Conservation (phyloP, 2,113 vertebrate genomes). For the Phaethornis superciliosus region DNA sequence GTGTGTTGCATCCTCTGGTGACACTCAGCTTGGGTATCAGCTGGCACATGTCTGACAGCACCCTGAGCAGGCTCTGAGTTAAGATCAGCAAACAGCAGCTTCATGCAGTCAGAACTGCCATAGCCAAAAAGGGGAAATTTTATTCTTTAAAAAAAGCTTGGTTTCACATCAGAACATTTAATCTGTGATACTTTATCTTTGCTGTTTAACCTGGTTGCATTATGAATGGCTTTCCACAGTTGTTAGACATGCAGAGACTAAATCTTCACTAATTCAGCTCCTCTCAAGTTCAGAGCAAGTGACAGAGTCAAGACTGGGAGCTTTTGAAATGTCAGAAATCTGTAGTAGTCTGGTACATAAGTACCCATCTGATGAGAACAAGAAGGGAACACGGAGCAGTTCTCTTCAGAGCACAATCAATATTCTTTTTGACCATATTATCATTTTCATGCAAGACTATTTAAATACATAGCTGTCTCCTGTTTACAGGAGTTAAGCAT, state of each 20-base stretch:
- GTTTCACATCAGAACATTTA: neutral
- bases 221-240: neutral
- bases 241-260: neutral
- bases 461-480: neutral
- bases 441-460: neutral
- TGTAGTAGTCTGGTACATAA: neutral
- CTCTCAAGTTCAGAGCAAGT: neutral
- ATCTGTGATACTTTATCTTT: neutral
- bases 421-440: neutral
- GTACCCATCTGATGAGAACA: neutral
- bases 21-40: neutral
- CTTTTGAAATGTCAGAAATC: neutral
- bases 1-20: neutral
- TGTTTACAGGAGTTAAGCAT: neutral
- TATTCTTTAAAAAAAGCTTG: neutral
- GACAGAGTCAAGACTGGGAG: neutral
- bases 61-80: accelerated
- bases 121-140: neutral
- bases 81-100: neutral
- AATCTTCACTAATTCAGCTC: neutral
- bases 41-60: neutral
- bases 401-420: neutral
- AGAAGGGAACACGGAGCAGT: neutral
- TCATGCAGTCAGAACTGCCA: neutral
- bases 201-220: neutral